Conservation (phyloP, 1,140 invertebrate species). For the Lerema accius region DNA sequence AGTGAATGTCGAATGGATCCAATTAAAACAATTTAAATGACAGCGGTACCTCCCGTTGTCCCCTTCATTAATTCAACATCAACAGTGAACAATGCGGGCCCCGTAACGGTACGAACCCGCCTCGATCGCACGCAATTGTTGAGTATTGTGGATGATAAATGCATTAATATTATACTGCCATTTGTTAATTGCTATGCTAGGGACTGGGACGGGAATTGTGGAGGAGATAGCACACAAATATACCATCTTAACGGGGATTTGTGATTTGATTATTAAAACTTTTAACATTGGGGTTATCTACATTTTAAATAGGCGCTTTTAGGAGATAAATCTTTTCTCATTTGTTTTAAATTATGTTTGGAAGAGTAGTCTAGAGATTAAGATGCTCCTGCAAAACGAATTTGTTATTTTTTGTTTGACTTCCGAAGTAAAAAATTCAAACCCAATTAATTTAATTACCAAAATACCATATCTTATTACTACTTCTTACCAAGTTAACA, state of each 20-base stretch:
- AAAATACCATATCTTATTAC: conserved; percentile 12
- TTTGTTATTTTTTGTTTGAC: too few species aligned
- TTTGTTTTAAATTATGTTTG: too few species aligned
- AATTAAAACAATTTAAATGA: conserved; percentile 23
- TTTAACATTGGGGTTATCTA: too few species aligned
- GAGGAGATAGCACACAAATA: too few species aligned
- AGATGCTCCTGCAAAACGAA: too few species aligned
- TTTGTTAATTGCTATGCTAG: not conserved
- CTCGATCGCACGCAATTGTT: conserved; percentile 10
- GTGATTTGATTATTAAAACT: too few species aligned
- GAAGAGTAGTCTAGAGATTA: too few species aligned
- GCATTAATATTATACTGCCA: conserved; percentile 9
- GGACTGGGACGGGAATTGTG: not conserved
- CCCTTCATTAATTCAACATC: conserved; percentile 31
- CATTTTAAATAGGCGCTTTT: too few species aligned
- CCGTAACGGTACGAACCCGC: conserved; percentile 19
- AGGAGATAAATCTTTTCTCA: too few species aligned
- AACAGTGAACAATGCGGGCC: conserved; percentile 21
- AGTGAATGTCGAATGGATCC: conserved; percentile 12
- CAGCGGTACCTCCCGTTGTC: not conserved
- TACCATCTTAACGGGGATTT: too few species aligned
- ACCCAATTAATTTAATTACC: too few species aligned
- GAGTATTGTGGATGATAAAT: conserved; percentile 13
- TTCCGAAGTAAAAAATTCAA: too few species aligned
- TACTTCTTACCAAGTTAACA: conserved; percentile 4